Evolutionary conservation across 2,888 invertebrate species (phyloP).

Genomic region (Arrhopalites spinosus): DNA sequence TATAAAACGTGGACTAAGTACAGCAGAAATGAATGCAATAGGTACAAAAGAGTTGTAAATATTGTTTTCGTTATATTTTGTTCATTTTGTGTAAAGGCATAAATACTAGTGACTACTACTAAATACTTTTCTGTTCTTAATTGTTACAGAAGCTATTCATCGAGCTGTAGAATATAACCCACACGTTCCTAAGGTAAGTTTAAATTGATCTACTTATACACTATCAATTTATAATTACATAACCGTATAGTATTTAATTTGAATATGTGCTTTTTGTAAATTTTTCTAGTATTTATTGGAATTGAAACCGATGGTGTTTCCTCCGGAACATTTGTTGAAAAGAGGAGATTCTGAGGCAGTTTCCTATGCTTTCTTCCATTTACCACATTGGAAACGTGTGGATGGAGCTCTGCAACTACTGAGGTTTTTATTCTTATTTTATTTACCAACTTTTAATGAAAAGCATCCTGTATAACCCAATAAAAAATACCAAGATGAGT

Average conservation of each 20-base stretch:
- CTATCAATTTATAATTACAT: no score
- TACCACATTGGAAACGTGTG: slow-evolving; percentile 94
- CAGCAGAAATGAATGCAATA: slow-evolving; percentile 89
- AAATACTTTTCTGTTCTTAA: no score
- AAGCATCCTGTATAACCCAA: no score
- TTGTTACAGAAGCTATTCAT: slow-evolving; percentile 72
- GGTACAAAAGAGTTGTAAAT: slow-evolving; percentile 66
- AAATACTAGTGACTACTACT: no score
- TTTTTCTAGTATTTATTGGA: slow-evolving; percentile 78
- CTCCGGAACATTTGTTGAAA: slow-evolving; percentile 95
- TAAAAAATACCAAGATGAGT: no score
- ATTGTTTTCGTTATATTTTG: background rate
- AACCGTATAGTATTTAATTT: no score
- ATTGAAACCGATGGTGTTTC: slow-evolving; percentile 90
- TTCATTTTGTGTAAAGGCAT: no score
- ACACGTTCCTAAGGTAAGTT: slow-evolving; percentile 81
- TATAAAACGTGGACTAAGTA: slow-evolving; percentile 61
- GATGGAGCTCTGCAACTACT: slow-evolving; percentile 91
- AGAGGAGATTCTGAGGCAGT: slow-evolving; percentile 96
- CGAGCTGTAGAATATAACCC: slow-evolving; percentile 97
- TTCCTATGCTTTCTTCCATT: slow-evolving; percentile 94
- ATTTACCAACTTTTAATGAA: no score
- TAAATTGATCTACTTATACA: background rate
- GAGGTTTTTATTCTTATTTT: slow-evolving; percentile 57
- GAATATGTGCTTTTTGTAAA: no score